Evolutionary conservation across 2,113 vertebrate species (phyloP).

Genomic region (Sardina pilchardus): DNA sequence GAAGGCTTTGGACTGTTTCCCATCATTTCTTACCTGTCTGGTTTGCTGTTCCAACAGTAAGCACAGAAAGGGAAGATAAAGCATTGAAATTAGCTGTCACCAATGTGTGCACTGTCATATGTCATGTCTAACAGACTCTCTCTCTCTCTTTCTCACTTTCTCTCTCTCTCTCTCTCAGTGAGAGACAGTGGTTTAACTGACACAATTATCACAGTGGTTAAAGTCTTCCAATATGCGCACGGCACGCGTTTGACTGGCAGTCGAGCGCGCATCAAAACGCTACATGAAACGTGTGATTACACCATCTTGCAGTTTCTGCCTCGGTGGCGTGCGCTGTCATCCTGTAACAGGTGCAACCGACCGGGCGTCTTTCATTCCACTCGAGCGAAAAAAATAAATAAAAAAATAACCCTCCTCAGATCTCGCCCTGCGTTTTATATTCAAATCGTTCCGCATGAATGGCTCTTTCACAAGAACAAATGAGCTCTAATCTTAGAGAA

Average conservation of each 20-base stretch:
- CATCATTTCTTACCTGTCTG: slow-evolving; percentile 90
- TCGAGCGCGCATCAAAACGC: background rate
- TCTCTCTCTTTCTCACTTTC: background rate
- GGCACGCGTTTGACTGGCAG: background rate
- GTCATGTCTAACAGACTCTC: background rate
- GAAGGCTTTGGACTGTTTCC: background rate
- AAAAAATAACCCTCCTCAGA: background rate
- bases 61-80: slow-evolving; percentile 75
- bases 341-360: background rate
- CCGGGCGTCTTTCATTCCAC: background rate
- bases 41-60: slow-evolving; percentile 97
- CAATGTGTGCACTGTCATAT: background rate
- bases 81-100: slow-evolving; percentile 22
- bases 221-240: background rate
- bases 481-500: background rate
- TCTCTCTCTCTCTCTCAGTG: background rate
- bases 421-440: background rate
- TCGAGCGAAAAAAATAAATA: background rate
- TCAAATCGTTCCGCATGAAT: background rate
- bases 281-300: slow-evolving; percentile 14
- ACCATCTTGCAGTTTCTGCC: background rate
- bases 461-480: background rate
- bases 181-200: background rate
- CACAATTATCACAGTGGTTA: background rate
- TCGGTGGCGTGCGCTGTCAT: background rate